phyloP scores from a whole-genome alignment of 2,113 vertebrate genomes.

The Balaeniceps rex region DNA sequence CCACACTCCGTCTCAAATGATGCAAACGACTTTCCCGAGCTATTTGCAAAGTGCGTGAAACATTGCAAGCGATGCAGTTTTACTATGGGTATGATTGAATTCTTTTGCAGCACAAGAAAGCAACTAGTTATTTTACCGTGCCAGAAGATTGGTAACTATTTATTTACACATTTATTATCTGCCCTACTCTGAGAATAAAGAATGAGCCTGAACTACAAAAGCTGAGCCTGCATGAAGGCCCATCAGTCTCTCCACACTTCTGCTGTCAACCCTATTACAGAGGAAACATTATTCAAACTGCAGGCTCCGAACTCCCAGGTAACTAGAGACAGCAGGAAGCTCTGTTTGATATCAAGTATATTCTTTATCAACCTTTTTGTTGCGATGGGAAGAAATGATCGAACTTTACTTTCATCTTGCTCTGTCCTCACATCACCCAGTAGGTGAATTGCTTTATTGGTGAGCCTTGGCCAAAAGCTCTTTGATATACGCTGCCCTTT shows the following conservation, averaged over 20 bases:
- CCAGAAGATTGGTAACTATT: slow-evolving; percentile 73
- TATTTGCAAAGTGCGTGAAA: not conserved
- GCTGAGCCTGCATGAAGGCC: slow-evolving; percentile 80
- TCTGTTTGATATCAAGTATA: slow-evolving; percentile 80
- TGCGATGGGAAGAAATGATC: slow-evolving; percentile 80
- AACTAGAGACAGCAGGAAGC: slow-evolving; percentile 84
- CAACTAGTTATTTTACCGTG: slow-evolving; percentile 62
- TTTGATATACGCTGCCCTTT: slow-evolving; percentile 72
- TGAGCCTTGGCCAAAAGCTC: slow-evolving; percentile 66
- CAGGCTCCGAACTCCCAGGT: slow-evolving; percentile 90
- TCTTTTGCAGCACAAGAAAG: slow-evolving; percentile 60
- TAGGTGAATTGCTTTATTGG: slow-evolving; percentile 77
- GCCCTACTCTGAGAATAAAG: slow-evolving; percentile 72
- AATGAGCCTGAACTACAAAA: slow-evolving; percentile 76
- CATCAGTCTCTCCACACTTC: slow-evolving; percentile 99
- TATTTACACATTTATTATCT: slow-evolving; percentile 78
- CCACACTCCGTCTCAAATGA: not conserved
- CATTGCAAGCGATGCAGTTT: not conserved
- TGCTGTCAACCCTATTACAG: slow-evolving; percentile 94
- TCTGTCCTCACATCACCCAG: slow-evolving; percentile 78
- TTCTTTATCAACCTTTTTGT: slow-evolving; percentile 83
- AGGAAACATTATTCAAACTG: slow-evolving; percentile 85
- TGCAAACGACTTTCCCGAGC: not conserved
- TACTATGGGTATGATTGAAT: slow-evolving; percentile 6
- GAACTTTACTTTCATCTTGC: slow-evolving; percentile 84